These are phyloP conservation scores for Platichthys flesus DNA, from an alignment of 2,113 vertebrate species.

Conservation along the genomic window DNA sequence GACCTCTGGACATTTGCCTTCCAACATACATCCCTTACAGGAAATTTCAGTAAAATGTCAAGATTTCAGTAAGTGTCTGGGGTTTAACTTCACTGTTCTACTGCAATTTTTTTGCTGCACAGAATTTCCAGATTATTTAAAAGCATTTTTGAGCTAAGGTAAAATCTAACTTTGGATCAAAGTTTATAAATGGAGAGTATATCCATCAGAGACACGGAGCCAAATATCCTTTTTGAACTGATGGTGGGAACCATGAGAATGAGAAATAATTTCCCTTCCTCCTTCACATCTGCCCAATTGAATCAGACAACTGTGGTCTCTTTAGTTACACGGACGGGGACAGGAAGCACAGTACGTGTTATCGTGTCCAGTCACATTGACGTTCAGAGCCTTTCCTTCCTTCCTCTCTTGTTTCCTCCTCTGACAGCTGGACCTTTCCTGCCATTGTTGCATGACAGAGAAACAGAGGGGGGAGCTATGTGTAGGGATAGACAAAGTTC, in stretches of 20 bases:
- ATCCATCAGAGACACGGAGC: slow-evolving; percentile 1
- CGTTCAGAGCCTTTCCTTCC: slow-evolving; percentile 73
- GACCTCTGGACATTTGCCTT: not conserved
- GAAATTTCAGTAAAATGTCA: too few species aligned
- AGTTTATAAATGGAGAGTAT: slow-evolving; percentile 18
- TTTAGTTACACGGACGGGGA: slow-evolving; percentile 50
- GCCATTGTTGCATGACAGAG: slow-evolving; percentile 70
- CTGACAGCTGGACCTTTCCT: slow-evolving; percentile 80
- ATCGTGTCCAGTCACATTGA: slow-evolving; percentile 79
- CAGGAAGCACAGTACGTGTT: slow-evolving; percentile 72
- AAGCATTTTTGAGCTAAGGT: not conserved
- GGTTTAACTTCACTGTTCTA: not conserved
- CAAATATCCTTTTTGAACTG: not conserved
- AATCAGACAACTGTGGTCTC: slow-evolving; percentile 39
- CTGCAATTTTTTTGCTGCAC: not conserved
- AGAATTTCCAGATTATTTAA: not conserved
- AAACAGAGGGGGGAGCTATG: slow-evolving; percentile 6
- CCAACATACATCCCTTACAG: too few species aligned
- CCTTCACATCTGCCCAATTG: slow-evolving; percentile 25
- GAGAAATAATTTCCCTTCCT: slow-evolving; percentile 5
- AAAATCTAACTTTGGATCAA: slow-evolving; percentile 1
- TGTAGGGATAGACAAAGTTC: not conserved
- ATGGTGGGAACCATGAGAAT: slow-evolving; percentile 4
- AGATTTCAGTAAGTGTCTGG: too few species aligned
- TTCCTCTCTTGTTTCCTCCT: slow-evolving; percentile 56